Percentiles rank a stretch among this genome's conserved stretches.
Conservation (phyloP, 2,113 vertebrate genomes). For the Brachypteracias leptosomus region DNA sequence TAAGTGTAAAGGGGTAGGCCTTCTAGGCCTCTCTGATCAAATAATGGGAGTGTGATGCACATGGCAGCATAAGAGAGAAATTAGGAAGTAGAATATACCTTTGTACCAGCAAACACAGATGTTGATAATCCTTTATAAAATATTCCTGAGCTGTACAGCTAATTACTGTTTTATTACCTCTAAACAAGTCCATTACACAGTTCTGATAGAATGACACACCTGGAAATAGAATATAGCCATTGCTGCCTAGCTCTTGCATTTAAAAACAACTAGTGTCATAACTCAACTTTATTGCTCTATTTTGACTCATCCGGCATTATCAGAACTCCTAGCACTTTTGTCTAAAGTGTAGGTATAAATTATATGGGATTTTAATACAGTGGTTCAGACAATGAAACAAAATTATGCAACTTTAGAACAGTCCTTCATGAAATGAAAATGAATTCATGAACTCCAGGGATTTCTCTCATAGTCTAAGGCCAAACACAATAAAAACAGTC, state of each 20-base stretch:
- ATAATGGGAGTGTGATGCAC: background rate
- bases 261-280: background rate
- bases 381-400: background rate
- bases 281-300: background rate
- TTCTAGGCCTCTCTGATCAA: background rate
- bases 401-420: background rate
- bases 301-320: conserved; percentile 19
- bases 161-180: background rate
- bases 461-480: background rate
- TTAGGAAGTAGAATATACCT: background rate
- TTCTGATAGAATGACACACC: background rate
- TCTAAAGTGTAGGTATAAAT: background rate
- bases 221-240: background rate
- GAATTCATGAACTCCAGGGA: background rate
- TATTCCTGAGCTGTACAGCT: background rate
- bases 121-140: background rate
- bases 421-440: background rate
- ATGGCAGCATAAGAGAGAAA: background rate
- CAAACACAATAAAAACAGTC: background rate
- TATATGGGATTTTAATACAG: background rate
- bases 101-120: background rate
- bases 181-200: background rate
- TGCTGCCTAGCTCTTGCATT: background rate
- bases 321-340: background rate
- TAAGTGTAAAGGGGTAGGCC: background rate